Percentiles rank a stretch among this genome's conserved stretches.
These are phyloP conservation scores for Thripadectes ignobilis DNA, from an alignment of 2,797 vertebrate genomes.

Conservation along the genomic window DNA sequence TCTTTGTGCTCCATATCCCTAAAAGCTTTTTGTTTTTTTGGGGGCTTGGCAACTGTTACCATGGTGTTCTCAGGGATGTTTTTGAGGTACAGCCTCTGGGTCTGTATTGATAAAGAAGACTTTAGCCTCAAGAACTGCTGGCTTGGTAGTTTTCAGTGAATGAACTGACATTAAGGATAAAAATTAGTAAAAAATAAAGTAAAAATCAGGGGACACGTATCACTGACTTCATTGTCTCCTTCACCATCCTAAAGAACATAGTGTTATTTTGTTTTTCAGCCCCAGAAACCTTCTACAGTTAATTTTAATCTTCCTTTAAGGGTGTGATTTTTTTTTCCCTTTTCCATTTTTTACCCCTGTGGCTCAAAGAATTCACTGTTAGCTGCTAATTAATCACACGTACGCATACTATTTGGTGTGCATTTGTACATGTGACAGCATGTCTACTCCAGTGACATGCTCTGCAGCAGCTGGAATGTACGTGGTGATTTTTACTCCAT, in stretches of 20 bases:
- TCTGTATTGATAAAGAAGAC: background rate
- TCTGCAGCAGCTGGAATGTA: constrained; percentile 55
- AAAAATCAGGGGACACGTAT: background rate
- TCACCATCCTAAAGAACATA: background rate
- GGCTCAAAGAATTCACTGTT: background rate
- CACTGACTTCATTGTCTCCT: background rate
- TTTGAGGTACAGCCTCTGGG: background rate
- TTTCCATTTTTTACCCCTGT: accelerated
- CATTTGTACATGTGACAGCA: background rate
- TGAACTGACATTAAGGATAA: background rate
- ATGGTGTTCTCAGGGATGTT: constrained; percentile 7
- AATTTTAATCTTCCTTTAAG: background rate
- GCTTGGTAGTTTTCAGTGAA: background rate
- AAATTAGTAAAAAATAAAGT: background rate
- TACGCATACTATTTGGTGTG: background rate
- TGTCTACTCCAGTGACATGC: background rate
- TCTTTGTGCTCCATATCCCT: background rate
- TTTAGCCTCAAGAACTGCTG: background rate
- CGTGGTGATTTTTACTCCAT: constrained; percentile 11
- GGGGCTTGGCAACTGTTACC: constrained; percentile 37
- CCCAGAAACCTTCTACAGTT: background rate
- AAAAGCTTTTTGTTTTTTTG: constrained; percentile 4
- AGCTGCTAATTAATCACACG: background rate
- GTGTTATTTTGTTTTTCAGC: background rate
- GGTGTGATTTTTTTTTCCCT: accelerated